Base-by-base conservation (phyloP, 2,113 vertebrate genomes). In the Coregonus clupeaformis region DNA sequence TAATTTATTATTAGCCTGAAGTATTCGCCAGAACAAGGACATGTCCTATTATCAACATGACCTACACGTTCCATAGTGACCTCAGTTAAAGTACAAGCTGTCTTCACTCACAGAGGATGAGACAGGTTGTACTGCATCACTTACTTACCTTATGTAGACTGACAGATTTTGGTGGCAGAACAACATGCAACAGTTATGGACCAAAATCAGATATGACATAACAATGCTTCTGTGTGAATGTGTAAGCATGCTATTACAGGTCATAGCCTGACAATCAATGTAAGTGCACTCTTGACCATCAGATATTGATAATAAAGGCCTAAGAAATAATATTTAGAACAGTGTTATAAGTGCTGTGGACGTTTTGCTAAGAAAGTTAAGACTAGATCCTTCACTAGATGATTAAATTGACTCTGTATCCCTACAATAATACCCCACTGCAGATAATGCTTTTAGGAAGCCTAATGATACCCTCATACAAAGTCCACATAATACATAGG, bases 401-500 rank as follows among this genome's bases (percentile, higher is more conserved):
- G 55, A n/a, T n/a, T n/a, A n/a, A 0, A n/a, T n/a, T 20, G 5
- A 4, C 9, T 29, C 27, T 66, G 25, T 16, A 66, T 30, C 14
- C 16, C 13, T 64, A 66, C 27, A 62, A 67, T 62, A 64, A 55
- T 72, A 75, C 9, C 7, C 36, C 47, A 52, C 52, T 76, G 73
- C 72, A 71, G 68, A 76, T 70, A 24, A 45, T 12, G 13, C 64
- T 3, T 32, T 32, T 3, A 25, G 14, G 47, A 52, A 67, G 0
- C 29, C 30, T 14, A 18, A 52, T 18, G 47, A 67, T n/a, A 73
- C 47, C 80, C 36, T 42, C 68, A 66, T 32, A 30, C 13, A 52
- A 52, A 52, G 12, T 52, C 12, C 16, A 52, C 47, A 52, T 52
- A 52, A 3, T 16, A 14, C 12, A 52, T 52, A 52, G 14, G 3